Evolutionary conservation across 2,888 invertebrate genomes (phyloP).

Genomic region (Drosophila leonis): DNA sequence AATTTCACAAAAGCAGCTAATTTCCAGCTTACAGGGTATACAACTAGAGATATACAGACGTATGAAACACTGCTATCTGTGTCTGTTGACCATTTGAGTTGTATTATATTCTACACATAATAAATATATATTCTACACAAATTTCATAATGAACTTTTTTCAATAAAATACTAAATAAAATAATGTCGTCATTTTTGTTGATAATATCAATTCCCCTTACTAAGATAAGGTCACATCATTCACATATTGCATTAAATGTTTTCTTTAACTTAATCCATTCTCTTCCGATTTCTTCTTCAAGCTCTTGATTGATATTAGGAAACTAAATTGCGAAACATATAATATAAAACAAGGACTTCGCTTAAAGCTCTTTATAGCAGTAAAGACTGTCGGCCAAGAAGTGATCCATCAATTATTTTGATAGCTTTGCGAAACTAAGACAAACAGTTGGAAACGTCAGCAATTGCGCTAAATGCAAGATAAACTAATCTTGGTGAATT

Average conservation of each 20-base stretch:
- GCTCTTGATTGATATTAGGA: background rate
- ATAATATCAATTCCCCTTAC: too few relatives aligned
- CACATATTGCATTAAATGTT: background rate
- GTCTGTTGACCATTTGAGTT: too few relatives aligned
- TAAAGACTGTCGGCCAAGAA: background rate
- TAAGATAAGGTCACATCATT: background rate
- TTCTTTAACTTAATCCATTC: background rate
- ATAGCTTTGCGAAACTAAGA: background rate
- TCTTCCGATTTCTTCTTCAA: background rate
- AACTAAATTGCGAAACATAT: background rate
- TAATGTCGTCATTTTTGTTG: too few relatives aligned
- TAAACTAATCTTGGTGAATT: background rate
- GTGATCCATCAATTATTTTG: constrained; percentile 2
- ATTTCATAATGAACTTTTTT: too few relatives aligned
- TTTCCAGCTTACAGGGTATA: too few relatives aligned
- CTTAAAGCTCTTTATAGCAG: background rate
- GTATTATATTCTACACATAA: too few relatives aligned
- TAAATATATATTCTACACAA: too few relatives aligned
- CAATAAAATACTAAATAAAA: too few relatives aligned
- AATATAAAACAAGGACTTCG: background rate
- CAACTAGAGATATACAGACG: too few relatives aligned
- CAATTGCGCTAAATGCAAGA: background rate
- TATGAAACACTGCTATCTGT: too few relatives aligned
- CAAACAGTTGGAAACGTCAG: background rate
- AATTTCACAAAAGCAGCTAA: too few relatives aligned